These are phyloP conservation scores for Pachycephala philippinensis DNA, from an alignment of 2,113 vertebrate species.

Conservation along the genomic window DNA sequence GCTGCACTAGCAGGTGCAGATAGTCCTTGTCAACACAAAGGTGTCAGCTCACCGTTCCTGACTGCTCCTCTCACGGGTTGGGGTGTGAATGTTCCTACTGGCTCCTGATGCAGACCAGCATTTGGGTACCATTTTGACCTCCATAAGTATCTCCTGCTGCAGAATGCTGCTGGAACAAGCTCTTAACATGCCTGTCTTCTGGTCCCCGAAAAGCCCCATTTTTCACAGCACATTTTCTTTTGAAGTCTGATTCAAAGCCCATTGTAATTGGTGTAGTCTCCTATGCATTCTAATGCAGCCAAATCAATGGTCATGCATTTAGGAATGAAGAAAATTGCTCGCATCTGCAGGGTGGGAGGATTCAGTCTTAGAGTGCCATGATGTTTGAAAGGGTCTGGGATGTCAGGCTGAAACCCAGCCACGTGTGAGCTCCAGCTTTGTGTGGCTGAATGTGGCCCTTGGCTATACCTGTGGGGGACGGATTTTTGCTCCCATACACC, in stretches of 20 bases:
- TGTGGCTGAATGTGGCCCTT: not conserved
- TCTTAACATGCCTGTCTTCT: not conserved
- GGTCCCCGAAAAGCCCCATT: not conserved
- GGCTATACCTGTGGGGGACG: not conserved
- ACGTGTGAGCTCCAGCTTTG: not conserved
- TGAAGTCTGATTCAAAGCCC: constrained; percentile 18
- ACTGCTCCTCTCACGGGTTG: not conserved
- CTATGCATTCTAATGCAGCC: constrained; percentile 30
- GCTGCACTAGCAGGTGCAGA: not conserved
- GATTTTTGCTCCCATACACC: not conserved
- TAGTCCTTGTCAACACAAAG: not conserved
- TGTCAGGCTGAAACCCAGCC: not conserved
- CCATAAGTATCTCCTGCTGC: not conserved
- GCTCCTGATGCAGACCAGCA: not conserved
- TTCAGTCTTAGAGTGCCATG: not conserved
- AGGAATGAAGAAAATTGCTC: not conserved
- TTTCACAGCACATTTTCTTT: constrained; percentile 31
- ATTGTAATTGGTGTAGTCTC: not conserved
- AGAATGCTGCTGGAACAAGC: not conserved
- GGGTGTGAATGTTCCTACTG: not conserved
- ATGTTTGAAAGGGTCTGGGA: not conserved
- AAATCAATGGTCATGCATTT: constrained; percentile 1
- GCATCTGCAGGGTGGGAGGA: constrained; percentile 40
- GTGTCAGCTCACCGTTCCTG: not conserved
- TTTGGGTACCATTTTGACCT: not conserved